Evolutionary conservation across 2,113 vertebrate genomes (phyloP).

Genomic region (Pontoporia blainvillei): DNA sequence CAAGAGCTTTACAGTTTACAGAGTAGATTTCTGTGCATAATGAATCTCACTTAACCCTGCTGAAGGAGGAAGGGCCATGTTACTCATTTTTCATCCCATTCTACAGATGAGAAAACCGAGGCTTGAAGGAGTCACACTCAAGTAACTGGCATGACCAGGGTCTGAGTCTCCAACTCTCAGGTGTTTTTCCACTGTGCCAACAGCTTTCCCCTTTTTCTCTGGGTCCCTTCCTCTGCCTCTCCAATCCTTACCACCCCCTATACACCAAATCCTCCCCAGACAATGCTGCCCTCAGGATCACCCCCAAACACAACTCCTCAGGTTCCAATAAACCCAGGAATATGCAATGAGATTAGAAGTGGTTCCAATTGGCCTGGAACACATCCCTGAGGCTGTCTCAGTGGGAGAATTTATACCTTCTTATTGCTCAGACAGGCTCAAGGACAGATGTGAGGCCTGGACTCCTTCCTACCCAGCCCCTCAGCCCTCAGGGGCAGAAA

Average conservation of each 20-base stretch:
- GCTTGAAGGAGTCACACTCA: neutral
- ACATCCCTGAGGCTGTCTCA: neutral
- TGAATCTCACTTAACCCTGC: neutral
- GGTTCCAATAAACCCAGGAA: neutral
- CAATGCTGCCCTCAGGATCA: neutral
- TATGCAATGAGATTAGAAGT: neutral
- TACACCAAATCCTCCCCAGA: neutral
- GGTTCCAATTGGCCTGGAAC: neutral
- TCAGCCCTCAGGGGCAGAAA: neutral
- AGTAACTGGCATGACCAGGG: too few relatives aligned
- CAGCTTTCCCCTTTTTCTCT: neutral
- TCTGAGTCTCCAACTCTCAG: neutral
- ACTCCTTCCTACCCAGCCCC: neutral
- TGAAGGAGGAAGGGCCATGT: neutral
- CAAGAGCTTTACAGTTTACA: neutral
- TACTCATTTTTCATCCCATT: neutral
- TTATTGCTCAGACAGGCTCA: neutral
- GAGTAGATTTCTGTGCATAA: neutral
- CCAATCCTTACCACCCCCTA: neutral
- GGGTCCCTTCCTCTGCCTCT: neutral
- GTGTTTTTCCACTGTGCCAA: neutral
- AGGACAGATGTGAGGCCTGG: neutral
- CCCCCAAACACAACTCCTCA: neutral
- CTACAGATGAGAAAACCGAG: neutral
- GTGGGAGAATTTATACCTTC: neutral